Evolutionary conservation across 2,888 invertebrate species (phyloP), one percentile per base, ranked within the genome.

Genomic region (Hetaerina titia): DNA sequence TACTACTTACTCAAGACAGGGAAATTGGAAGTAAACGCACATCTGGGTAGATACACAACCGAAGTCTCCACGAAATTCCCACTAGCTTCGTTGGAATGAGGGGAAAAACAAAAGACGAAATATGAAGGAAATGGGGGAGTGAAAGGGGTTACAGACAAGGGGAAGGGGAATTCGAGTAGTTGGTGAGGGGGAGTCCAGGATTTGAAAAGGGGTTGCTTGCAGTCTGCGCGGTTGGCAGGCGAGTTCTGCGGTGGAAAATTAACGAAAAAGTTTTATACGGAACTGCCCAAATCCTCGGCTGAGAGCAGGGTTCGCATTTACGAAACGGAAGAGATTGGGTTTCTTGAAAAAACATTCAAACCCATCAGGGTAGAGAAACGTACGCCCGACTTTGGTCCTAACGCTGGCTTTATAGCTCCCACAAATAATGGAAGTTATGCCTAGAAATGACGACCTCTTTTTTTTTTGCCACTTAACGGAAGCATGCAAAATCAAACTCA

Each of bases 181-280:
- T 31, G 81, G 81, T 13, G 11, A 31, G 81, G 81, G 31, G 81
- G 4, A 9, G n/a, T 8, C 81, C 81, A 25, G 25, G 81, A 81
- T 81, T 31, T n/a, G 81, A 81, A 81, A 81, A 11, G 81, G 81
- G 81, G 81, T 81, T 81, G 81, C n/a, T 11, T 13, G 31, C 81
- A 15, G 45, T 45, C 45, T 45, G 81, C 81, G 81, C 7, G 81
- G 31, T 13, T 31, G 81, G 81, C 81, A 81, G 31, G 31, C 81
- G 81, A 81, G 89, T 89, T 57, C 89, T 19, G 45, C 31, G 89
- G 56, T n/a, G 22, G 58, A 58, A n/a, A 89, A 89, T 89, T 89
- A 89, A 89, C 22, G 89, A 89, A 57, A 89, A 89, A 89, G 57
- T 89, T 89, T 89, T 58, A 7, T 57, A 17, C n/a, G 57, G 89